phyloP scores from a whole-genome alignment of 1,140 invertebrate species.

The Asobara japonica region DNA sequence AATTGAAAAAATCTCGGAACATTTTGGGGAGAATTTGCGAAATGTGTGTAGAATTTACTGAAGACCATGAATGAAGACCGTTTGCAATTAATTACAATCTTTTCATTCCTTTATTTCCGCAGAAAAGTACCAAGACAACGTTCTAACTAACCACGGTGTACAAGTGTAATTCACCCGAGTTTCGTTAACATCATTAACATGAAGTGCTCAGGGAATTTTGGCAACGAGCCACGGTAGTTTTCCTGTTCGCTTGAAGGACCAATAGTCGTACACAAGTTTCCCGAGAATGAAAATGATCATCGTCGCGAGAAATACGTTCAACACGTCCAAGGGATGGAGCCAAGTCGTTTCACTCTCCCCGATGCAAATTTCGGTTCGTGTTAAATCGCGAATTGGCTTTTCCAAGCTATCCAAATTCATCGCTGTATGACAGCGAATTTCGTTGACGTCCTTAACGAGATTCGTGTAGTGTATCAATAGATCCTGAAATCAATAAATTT shows the following conservation, averaged over 20 bases:
- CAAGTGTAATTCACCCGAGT: neutral
- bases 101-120: slow-evolving; percentile 2
- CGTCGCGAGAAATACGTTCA: slow-evolving; percentile 75
- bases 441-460: slow-evolving; percentile 74
- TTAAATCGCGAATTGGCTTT: slow-evolving; percentile 66
- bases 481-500: slow-evolving; percentile 59
- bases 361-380: slow-evolving; percentile 32
- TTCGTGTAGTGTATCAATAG: slow-evolving; percentile 77
- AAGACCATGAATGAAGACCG: neutral
- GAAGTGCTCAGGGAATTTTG: slow-evolving; percentile 71
- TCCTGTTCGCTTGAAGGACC: slow-evolving; percentile 80
- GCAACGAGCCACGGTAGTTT: slow-evolving; percentile 82
- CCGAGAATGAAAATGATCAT: slow-evolving; percentile 77
- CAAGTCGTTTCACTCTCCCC: slow-evolving; percentile 55
- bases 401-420: slow-evolving; percentile 71
- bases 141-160: neutral
- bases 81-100: neutral
- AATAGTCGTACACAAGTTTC: slow-evolving; percentile 84
- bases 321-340: slow-evolving; percentile 74
- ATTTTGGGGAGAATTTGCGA: no score
- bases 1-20: neutral
- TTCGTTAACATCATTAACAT: slow-evolving; percentile 8
- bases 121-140: neutral
- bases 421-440: slow-evolving; percentile 72
- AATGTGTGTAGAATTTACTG: no score